These are phyloP conservation scores for Oncopodura yosiiana DNA, from an alignment of 1,140 invertebrate species.

Conservation along the genomic window DNA sequence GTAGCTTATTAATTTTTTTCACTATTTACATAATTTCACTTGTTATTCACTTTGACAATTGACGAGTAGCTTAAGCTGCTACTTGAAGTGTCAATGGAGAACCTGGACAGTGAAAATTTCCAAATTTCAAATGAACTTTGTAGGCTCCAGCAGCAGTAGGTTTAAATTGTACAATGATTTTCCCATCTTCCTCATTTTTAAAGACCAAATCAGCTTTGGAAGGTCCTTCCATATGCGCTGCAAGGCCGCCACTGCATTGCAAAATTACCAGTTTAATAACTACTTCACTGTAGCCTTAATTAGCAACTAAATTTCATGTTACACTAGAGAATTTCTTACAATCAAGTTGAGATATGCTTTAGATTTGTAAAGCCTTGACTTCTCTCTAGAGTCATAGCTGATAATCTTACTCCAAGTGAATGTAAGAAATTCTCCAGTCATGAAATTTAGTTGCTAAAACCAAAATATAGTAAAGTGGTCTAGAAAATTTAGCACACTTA, in stretches of 20 bases:
- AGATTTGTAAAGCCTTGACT: background rate
- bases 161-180: slow-evolving; percentile 24
- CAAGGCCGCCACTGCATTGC: slow-evolving; percentile 6
- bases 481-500: too few species aligned
- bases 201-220: slow-evolving; percentile 32
- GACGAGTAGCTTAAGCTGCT: background rate
- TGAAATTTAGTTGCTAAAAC: too few species aligned
- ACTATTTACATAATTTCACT: too few species aligned
- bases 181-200: slow-evolving; percentile 27
- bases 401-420: background rate
- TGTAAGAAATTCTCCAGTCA: background rate
- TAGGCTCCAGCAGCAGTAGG: slow-evolving; percentile 25
- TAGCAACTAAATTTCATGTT: too few species aligned
- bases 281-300: background rate
- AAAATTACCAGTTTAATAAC: background rate
- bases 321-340: background rate
- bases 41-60: too few species aligned
- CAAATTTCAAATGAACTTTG: slow-evolving; percentile 27
- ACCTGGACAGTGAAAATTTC: slow-evolving; percentile 21
- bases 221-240: slow-evolving; percentile 27
- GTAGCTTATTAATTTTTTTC: too few species aligned
- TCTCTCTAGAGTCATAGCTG: background rate
- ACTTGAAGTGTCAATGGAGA: slow-evolving; percentile 28
- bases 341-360: background rate
- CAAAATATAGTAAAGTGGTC: background rate